Percentiles rank a stretch among this genome's conserved stretches.
These are phyloP conservation scores for Chionodraco myersi DNA, from an alignment of 2,113 vertebrate genomes.

Conservation along the genomic window DNA sequence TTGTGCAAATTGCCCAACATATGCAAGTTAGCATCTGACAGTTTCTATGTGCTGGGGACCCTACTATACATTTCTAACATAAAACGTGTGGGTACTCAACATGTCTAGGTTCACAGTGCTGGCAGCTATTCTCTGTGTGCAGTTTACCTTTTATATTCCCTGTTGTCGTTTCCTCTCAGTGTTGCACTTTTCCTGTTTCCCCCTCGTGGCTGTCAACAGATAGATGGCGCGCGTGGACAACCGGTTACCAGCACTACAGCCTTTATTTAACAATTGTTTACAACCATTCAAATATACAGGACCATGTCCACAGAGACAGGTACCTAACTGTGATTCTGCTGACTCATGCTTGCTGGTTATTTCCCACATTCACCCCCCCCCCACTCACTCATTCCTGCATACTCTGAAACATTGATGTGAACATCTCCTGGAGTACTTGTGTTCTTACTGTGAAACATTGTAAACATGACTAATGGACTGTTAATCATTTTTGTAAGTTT, in stretches of 20 bases:
- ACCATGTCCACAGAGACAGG: not conserved
- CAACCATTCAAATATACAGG: not conserved
- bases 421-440: too few relatives aligned
- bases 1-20: too few relatives aligned
- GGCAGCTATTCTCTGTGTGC: not conserved
- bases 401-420: not conserved
- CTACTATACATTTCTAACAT: too few relatives aligned
- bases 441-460: not conserved
- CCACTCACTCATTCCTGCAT: not conserved
- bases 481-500: slow-evolving; percentile 26
- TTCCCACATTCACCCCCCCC: not conserved
- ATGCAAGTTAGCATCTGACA: too few relatives aligned
- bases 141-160: slow-evolving; percentile 31
- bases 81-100: too few relatives aligned
- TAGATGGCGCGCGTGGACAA: not conserved
- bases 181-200: not conserved
- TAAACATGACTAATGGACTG: slow-evolving; percentile 18
- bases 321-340: not conserved
- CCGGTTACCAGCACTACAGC: slow-evolving; percentile 13
- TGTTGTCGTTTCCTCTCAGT: slow-evolving; percentile 8
- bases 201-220: not conserved
- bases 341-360: not conserved
- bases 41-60: too few relatives aligned
- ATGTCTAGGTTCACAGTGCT: too few relatives aligned
- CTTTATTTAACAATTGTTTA: slow-evolving; percentile 20